These are phyloP conservation scores for Axea sp. DNA, from an alignment of 2,888 invertebrate genomes.

Conservation along the genomic window DNA sequence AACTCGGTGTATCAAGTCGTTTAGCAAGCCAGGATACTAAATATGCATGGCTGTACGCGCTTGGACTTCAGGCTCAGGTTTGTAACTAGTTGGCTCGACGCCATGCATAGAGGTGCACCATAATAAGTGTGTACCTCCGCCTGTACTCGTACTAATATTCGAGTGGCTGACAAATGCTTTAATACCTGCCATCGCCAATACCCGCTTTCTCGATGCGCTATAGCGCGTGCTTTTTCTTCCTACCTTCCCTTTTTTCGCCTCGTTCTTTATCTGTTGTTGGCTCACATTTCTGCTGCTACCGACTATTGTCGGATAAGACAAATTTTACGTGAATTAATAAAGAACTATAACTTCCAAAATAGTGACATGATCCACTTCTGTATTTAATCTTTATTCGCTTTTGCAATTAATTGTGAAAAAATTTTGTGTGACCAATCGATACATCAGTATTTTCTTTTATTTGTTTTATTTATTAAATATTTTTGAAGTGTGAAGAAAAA, in stretches of 20 bases:
- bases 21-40: constrained; percentile 50
- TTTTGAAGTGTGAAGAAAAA: too few species aligned
- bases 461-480: too few species aligned
- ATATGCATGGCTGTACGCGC: constrained; percentile 68
- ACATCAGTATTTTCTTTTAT: too few species aligned
- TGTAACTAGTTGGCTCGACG: constrained; percentile 76
- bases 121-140: constrained; percentile 70
- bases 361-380: too few species aligned
- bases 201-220: too few species aligned
- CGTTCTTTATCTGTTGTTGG: constrained; percentile 35
- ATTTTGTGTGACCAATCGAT: too few species aligned
- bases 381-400: too few species aligned
- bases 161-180: constrained; percentile 75
- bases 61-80: constrained; percentile 70
- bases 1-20: constrained; percentile 45
- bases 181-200: constrained; percentile 76
- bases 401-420: too few species aligned
- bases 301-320: constrained; percentile 16
- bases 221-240: constrained; percentile 15
- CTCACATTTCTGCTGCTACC: constrained; percentile 9
- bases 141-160: constrained; percentile 70
- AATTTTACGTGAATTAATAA: constrained; percentile 37
- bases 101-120: constrained; percentile 74
- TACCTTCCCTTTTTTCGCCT: background rate
- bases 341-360: constrained; percentile 13